Conservation (phyloP, 2,113 vertebrate species). For the Trogon melanurus region DNA sequence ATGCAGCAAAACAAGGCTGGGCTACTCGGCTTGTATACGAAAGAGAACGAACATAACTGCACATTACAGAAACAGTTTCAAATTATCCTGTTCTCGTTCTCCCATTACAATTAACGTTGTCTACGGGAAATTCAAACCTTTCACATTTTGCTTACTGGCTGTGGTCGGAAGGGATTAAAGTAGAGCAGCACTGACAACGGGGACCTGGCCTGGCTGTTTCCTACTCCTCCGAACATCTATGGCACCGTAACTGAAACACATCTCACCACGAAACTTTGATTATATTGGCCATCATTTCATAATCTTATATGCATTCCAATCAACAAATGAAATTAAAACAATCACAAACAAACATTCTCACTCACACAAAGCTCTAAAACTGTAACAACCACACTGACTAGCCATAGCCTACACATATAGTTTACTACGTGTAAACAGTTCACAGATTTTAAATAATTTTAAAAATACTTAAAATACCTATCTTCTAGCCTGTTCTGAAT, state of each 20-base stretch:
- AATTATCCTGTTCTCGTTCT: neutral
- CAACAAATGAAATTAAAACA: neutral
- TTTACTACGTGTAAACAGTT: neutral
- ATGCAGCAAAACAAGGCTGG: neutral
- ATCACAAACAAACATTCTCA: neutral
- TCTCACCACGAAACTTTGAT: neutral
- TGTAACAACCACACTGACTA: neutral
- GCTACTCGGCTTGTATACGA: neutral
- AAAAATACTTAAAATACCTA: too few relatives aligned
- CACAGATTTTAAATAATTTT: neutral
- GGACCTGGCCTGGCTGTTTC: neutral
- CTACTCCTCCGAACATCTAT: neutral
- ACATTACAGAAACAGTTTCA: neutral
- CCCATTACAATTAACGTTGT: neutral
- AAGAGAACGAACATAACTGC: accelerated
- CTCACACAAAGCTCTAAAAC: neutral
- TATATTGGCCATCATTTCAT: neutral
- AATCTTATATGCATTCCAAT: neutral
- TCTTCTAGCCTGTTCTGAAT: neutral
- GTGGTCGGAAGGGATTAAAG: neutral
- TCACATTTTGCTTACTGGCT: neutral
- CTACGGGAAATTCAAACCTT: neutral
- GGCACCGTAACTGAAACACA: neutral
- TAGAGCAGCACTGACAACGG: neutral
- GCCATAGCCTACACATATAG: neutral